These are phyloP conservation scores for Physocephala rufipes DNA, from an alignment of 2,888 invertebrate genomes.

Conservation along the genomic window DNA sequence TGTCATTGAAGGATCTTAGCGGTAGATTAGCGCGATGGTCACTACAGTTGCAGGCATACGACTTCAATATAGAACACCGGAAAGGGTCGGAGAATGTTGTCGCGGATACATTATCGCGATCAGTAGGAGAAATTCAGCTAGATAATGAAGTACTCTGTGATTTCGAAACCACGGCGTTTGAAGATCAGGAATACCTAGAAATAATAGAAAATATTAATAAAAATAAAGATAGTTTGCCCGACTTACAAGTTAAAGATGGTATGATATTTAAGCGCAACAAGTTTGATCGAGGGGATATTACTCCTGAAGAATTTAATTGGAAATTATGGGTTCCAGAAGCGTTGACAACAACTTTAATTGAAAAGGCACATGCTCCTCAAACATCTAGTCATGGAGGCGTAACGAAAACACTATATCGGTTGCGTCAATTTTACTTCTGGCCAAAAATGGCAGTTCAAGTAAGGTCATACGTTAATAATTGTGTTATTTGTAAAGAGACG, in stretches of 20 bases:
- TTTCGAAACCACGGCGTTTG: neutral
- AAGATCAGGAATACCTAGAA: neutral
- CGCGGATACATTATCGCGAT: neutral
- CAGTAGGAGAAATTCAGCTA: neutral
- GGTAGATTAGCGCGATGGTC: conserved; percentile 12
- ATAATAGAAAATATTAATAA: neutral
- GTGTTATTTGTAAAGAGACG: neutral
- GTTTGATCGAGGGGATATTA: neutral
- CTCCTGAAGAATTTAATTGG: conserved; percentile 23
- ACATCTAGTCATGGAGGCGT: conserved; percentile 22
- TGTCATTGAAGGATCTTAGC: conserved; percentile 4
- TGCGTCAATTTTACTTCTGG: neutral
- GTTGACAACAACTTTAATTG: conserved; percentile 7
- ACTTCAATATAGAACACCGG: conserved; percentile 9
- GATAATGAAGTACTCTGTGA: too few species aligned
- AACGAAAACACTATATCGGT: conserved; percentile 20
- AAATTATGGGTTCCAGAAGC: conserved; percentile 32
- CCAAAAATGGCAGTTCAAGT: conserved; percentile 5
- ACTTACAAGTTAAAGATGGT: conserved; percentile 10
- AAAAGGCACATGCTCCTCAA: conserved; percentile 17
- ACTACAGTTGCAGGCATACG: neutral
- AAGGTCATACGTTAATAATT: neutral
- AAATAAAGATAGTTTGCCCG: conserved; percentile 8
- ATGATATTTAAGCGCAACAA: conserved; percentile 18
- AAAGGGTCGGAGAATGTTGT: conserved; percentile 1